Conservation (phyloP, 2,797 vertebrate genomes). For the Malacoctenus gilli region DNA sequence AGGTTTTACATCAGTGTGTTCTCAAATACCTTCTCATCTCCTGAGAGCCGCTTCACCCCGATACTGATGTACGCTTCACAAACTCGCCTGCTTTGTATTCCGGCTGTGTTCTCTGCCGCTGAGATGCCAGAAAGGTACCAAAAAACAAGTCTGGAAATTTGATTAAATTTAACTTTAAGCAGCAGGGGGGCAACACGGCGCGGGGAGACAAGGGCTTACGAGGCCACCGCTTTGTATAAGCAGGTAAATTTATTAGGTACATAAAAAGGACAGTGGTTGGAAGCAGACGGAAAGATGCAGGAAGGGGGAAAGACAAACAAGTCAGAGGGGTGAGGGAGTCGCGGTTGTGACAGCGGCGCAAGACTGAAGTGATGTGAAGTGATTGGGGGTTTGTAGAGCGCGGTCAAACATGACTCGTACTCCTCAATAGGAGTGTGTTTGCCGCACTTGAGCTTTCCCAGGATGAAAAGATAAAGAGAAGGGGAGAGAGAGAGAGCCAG, state of each 20-base stretch:
- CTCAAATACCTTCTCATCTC: conserved; percentile 8
- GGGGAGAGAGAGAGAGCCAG: too few species aligned
- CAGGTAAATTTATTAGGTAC: conserved; percentile 9
- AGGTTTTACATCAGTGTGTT: conserved; percentile 1
- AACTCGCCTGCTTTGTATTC: background rate
- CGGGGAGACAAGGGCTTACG: background rate
- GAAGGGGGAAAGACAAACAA: conserved; percentile 23
- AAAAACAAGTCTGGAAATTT: background rate
- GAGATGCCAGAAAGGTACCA: background rate
- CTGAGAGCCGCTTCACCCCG: conserved; percentile 1
- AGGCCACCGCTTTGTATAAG: background rate
- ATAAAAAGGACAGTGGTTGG: conserved; percentile 17
- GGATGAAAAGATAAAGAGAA: conserved; percentile 58
- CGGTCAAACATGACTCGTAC: conserved; percentile 52
- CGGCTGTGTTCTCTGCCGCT: background rate
- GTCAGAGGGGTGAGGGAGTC: conserved; percentile 16
- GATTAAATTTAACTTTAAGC: background rate
- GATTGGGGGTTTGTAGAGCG: conserved; percentile 57
- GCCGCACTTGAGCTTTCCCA: conserved; percentile 47
- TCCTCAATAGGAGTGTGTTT: conserved; percentile 39
- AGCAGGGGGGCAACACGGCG: too few species aligned
- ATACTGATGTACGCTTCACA: background rate
- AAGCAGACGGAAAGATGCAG: background rate
- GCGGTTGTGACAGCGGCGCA: conserved; percentile 23
- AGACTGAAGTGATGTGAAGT: conserved; percentile 48